phyloP scores from a whole-genome alignment of 2,888 invertebrate species.

The Ctenicera cuprea region DNA sequence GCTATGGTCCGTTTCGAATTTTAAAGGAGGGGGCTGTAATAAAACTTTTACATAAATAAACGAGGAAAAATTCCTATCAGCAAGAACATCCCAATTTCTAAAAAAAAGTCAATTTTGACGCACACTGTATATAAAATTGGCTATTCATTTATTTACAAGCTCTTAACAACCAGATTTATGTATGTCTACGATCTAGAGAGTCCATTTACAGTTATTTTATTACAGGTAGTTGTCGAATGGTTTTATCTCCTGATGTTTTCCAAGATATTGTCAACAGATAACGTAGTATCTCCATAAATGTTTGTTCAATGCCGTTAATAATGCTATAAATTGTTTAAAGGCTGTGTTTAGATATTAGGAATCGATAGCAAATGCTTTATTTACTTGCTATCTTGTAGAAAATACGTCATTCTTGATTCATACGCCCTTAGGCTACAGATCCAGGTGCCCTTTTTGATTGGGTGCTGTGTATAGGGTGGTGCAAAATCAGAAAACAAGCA shows the following conservation, averaged over 20 bases:
- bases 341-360: conserved; percentile 43
- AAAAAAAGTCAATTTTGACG: not conserved
- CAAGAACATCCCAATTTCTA: too few relatives aligned
- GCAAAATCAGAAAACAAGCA: not conserved
- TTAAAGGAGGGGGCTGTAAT: too few relatives aligned
- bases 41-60: too few relatives aligned
- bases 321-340: conserved; percentile 48
- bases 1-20: too few relatives aligned
- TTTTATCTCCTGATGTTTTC: conserved; percentile 44
- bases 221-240: conserved; percentile 41
- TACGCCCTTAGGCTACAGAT: not conserved
- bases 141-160: conserved; percentile 7
- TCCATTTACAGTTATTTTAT: conserved; percentile 48
- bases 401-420: conserved; percentile 14
- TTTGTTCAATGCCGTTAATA: conserved; percentile 50
- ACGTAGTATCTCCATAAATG: conserved; percentile 44
- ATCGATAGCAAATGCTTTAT: conserved; percentile 40
- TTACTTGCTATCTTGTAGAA: conserved; percentile 30
- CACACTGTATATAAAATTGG: not conserved
- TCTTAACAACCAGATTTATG: conserved; percentile 17
- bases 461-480: not conserved
- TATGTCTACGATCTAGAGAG: conserved; percentile 28
- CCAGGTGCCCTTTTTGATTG: not conserved
- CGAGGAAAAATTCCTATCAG: too few relatives aligned
- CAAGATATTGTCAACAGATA: conserved; percentile 48